Evolutionary conservation across 1,140 invertebrate species (phyloP).

Genomic region (Drosophila ironensis): DNA sequence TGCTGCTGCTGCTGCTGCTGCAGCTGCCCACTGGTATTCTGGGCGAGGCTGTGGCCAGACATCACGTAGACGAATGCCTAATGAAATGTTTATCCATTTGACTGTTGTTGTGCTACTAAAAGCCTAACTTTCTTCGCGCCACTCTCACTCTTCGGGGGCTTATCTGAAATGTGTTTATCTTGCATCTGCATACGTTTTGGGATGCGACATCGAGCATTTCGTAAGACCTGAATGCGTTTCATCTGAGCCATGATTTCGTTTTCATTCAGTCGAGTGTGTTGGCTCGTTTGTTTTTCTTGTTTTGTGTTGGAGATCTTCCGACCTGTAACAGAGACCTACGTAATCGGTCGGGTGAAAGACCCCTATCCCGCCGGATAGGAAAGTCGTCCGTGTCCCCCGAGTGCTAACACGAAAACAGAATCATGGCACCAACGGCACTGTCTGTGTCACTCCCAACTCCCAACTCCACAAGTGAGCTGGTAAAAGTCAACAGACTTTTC

Average conservation of each 20-base stretch:
- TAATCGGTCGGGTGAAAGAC: constrained; percentile 48
- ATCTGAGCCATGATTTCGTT: constrained; percentile 32
- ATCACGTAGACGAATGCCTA: constrained; percentile 21
- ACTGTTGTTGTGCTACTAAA: constrained; percentile 1
- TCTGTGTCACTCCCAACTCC: constrained; percentile 33
- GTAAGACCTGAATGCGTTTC: constrained; percentile 47
- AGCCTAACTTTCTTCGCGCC: constrained; percentile 60
- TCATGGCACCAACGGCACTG: constrained; percentile 17
- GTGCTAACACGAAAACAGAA: constrained; percentile 21
- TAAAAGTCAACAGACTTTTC: constrained; percentile 33
- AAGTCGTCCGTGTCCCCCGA: constrained; percentile 16
- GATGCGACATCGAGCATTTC: constrained; percentile 56
- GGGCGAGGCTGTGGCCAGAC: constrained; percentile 21
- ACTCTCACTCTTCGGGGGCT: constrained; percentile 55
- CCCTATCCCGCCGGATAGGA: constrained; percentile 32
- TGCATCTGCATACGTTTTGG: constrained; percentile 55
- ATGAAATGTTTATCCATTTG: constrained; percentile 7
- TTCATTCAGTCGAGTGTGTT: constrained; percentile 14
- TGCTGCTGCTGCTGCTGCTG: too few relatives aligned
- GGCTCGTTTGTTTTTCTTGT: background rate
- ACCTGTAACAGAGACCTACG: constrained; percentile 38
- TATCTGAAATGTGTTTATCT: constrained; percentile 65
- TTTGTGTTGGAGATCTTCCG: constrained; percentile 24
- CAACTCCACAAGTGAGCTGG: constrained; percentile 41
- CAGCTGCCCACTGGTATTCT: constrained; percentile 61